Evolutionary conservation across 2,797 vertebrate genomes (phyloP), one percentile per base, ranked within the genome.

Genomic region (Acipenser transmontanus): DNA sequence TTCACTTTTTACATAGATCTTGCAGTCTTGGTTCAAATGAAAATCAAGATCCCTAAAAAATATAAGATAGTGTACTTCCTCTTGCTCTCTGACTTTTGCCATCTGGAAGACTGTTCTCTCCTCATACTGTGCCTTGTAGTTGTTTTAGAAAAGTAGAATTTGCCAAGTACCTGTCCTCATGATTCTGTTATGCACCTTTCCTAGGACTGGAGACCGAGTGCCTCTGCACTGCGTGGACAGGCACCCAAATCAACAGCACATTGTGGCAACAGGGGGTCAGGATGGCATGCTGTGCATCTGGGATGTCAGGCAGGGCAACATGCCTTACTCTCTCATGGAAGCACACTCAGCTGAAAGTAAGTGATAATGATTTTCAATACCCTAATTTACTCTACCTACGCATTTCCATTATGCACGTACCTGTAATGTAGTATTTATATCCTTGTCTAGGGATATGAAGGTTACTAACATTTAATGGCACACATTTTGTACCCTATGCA

Each of bases 251-350:
- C 96, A 99, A 68, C 96, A 98, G 81, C 96, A 99, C 72, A 92
- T 98, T 62, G 94, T 98, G 73, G 96, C 94, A 64, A 97, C 96
- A 0, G 97, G 97, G 8, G 94, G 97, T 65, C 96, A 97, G 84
- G 95, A 98, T 17, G 97, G 97, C 67, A 97, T 97, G 94, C 83
- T 99, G 71, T 96, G 93, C 73, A 91, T 98, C 72, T 99, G 97
- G 97, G 97, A 98, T 64, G 93, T 97, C 67, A 89, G 97, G 79
- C 95, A 96, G 72, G 93, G 93, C 67, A 91, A 75, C 61, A 80
- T 93, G 69, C 97, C 96, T 8, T 91, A 95, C 72, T 97, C 95
- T 7, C 85, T 99, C 12, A 92, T 95, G 78, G 97, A 95, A 76
- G 96, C 95, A 17, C 96, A 99, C 69, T 91, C 94, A 72, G 95